Evolutionary conservation across 2,797 vertebrate species (phyloP).

Genomic region (Danionella dracula): DNA sequence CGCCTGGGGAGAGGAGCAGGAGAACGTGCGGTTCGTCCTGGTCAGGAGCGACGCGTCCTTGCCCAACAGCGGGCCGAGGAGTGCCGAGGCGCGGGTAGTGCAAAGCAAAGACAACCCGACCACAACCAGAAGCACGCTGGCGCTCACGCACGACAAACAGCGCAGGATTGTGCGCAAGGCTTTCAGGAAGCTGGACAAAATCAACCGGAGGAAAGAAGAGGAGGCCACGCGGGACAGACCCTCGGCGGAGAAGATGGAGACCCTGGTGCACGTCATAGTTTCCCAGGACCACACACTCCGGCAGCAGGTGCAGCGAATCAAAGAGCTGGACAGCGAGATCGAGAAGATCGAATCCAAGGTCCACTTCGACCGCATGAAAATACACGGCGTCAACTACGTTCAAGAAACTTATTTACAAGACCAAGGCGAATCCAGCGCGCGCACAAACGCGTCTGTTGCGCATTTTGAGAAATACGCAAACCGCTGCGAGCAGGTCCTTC

Average conservation of each 20-base stretch:
- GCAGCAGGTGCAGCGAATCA: constrained; percentile 88
- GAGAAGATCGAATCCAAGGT: constrained; percentile 86
- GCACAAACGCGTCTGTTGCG: constrained; percentile 45
- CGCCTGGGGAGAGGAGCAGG: constrained; percentile 92
- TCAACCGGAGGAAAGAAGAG: constrained; percentile 81
- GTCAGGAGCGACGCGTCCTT: constrained; percentile 87
- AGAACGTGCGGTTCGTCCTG: constrained; percentile 91
- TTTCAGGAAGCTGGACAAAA: constrained; percentile 91
- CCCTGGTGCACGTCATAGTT: constrained; percentile 89
- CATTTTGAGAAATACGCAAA: constrained; percentile 79
- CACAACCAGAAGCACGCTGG: constrained; percentile 48
- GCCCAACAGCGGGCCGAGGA: constrained; percentile 84
- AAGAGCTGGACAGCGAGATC: constrained; percentile 88
- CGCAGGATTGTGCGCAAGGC: constrained; percentile 89
- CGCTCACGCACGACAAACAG: constrained; percentile 83
- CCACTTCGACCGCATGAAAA: constrained; percentile 85
- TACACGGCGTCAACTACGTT: constrained; percentile 92
- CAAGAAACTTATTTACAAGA: constrained; percentile 93
- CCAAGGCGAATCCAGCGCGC: constrained; percentile 21
- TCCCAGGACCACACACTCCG: constrained; percentile 97
- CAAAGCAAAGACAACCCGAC: constrained; percentile 80
- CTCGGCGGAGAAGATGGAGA: constrained; percentile 87
- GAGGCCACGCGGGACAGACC: constrained; percentile 60
- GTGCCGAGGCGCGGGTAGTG: constrained; percentile 90
- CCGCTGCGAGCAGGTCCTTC: constrained; percentile 79